Base-by-base conservation (phyloP, 2,888 invertebrate species). In the Leptinotarsa peninsularis region DNA sequence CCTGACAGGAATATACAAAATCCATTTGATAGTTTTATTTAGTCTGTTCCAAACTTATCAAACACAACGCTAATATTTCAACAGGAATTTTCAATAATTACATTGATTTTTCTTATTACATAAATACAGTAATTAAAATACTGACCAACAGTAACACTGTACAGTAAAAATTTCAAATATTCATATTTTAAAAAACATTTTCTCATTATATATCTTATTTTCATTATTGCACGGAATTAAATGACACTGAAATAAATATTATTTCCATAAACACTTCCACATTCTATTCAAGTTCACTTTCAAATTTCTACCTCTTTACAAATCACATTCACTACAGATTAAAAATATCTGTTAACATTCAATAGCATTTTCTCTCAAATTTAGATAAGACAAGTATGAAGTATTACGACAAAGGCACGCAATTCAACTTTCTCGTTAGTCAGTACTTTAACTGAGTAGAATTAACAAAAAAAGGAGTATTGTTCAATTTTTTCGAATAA, bases 81-180 rank as follows among this genome's bases (percentile, higher is more conserved):
- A 66, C 78, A 69, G 56, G 56, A 58, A 60, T 49, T 66, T 54
- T 69, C 71, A 67, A 74, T 66, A 71, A 71, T 72, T 75, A 73
- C 72, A 77, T 73, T 77, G 75, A 72, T 78, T 69, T 60, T 76
- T 75, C 78, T 74, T 71, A 74, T 49, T 74, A 73, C 80, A 77
- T 74, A 75, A 63, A 76, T 75, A 79, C 74, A 74, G 72, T 72
- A 67, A 80, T 81, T 84, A 84, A 85, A 85, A 86, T 85, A 85
- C 86, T 85, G 86, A 86, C 86, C 85, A 85, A 86, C 69, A 86
- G 54, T 56, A 58, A 58, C 85, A 82, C 81, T 75, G 75, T 79
- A 82, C 79, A 78, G 79, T 78, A 78, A 63, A 72, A 79, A 68
- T 50, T 67, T 50, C 21, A 43, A 49, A 72, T 60, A 50, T 58